Evolutionary conservation across 1,140 invertebrate species (phyloP).

Genomic region (Pollicipes pollicipes): DNA sequence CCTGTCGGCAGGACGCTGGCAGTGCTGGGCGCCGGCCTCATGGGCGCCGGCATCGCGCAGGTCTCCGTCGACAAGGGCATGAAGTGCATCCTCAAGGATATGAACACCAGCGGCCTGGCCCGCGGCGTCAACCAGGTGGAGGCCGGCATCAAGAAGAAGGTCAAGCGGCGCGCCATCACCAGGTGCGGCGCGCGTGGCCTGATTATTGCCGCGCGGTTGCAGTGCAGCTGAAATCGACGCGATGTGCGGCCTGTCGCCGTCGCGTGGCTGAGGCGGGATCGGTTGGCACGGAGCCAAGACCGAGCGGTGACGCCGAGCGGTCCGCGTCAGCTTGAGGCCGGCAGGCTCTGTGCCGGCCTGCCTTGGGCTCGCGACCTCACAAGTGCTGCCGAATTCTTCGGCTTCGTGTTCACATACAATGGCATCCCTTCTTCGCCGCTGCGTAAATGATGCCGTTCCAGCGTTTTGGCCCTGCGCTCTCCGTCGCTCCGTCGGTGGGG

Average conservation of each 20-base stretch:
- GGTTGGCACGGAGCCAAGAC: too few relatives aligned
- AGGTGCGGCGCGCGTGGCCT: conserved; percentile 33
- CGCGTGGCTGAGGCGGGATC: conserved; percentile 4
- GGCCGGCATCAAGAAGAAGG: conserved; percentile 52
- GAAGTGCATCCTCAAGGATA: conserved; percentile 79
- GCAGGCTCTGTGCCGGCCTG: too few relatives aligned
- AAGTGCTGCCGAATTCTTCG: too few relatives aligned
- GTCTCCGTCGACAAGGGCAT: conserved; percentile 91
- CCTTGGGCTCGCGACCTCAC: too few relatives aligned
- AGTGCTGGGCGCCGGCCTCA: conserved; percentile 87
- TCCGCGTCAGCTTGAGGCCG: too few relatives aligned
- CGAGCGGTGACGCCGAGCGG: too few relatives aligned
- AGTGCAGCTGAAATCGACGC: background rate
- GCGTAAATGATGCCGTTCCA: too few relatives aligned
- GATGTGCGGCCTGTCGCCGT: conserved; percentile 8
- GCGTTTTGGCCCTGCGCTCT: too few relatives aligned
- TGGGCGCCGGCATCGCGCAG: conserved; percentile 97
- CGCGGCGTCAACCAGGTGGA: conserved; percentile 81
- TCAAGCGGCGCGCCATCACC: conserved; percentile 63
- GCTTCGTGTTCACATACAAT: too few relatives aligned
- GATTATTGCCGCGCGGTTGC: background rate
- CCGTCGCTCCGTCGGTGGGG: too few relatives aligned
- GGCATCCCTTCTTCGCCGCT: too few relatives aligned
- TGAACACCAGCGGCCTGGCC: conserved; percentile 55
- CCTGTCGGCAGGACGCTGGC: conserved; percentile 46